Base-by-base conservation (phyloP, 2,888 invertebrate species). In the Hofmannophila pseudospretella region DNA sequence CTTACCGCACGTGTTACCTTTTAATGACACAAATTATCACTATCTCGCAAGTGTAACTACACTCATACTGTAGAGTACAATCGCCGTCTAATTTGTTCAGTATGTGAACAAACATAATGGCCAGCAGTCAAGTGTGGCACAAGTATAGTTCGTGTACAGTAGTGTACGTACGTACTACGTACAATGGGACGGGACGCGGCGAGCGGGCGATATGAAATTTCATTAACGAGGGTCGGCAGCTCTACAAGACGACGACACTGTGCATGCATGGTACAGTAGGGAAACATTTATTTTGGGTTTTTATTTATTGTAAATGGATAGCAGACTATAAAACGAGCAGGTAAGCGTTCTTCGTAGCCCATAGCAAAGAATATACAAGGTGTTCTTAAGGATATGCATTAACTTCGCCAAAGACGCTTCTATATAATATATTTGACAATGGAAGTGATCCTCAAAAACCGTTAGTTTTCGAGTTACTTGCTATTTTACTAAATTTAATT, bases 151-250 rank as follows among this genome's bases (percentile, higher is more conserved):
- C 23, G 23, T 23, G n/a, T 23, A 55, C n/a, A n/a, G n/a, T 23
- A 55, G 62, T 62, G 56, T 64, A 63, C 58, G 62, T n/a, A 23
- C 30, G 51, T 64, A 8, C 22, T 5, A 5, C 22, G 58, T 22
- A 75, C 74, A 73, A 72, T 75, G 61, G 69, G 19, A 60, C 61
- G 67, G 62, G 65, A 54, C 59, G 55, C 58, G 54, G 51, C 56
- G 58, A 50, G 46, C 48, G 54, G 60, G 71, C 72, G 78, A 80
- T 82, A 82, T 82, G 81, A 84, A 82, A 84, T 82, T 82, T 81
- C 80, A 82, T 81, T 84, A 82, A 80, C 77, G 75, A 79, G 81
- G 79, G 79, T 76, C 72, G 71, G 49, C 66, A 66, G 34, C 72
- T 70, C 70, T 68, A 66, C 77, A 78, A 77, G 77, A 79, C 75